Evolutionary conservation across 2,797 vertebrate species (phyloP).

Genomic region (Propithecus deckenii): DNA sequence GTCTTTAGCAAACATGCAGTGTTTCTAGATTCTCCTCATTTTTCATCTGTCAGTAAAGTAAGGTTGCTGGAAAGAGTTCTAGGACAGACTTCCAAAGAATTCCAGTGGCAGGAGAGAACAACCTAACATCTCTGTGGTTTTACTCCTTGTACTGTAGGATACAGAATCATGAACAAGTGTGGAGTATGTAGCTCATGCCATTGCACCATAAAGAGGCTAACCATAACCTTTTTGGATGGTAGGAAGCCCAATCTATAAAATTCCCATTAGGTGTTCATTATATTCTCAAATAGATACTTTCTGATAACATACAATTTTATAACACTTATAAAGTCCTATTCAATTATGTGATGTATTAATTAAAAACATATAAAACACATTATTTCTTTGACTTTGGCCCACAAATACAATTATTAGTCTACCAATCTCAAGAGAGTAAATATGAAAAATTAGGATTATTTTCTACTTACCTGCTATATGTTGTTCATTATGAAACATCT

Average conservation of each 20-base stretch:
- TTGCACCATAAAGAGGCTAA: not conserved
- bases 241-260: not conserved
- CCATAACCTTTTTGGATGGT: not conserved
- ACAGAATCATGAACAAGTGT: not conserved
- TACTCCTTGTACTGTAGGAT: not conserved
- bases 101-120: not conserved
- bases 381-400: not conserved
- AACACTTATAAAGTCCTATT: not conserved
- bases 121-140: not conserved
- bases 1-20: not conserved
- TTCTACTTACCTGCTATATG: not conserved
- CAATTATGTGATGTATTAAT: not conserved
- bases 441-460: conserved; percentile 1
- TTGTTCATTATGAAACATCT: not conserved
- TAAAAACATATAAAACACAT: not conserved
- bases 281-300: not conserved
- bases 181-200: not conserved
- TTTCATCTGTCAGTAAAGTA: not conserved
- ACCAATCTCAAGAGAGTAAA: not conserved
- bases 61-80: not conserved
- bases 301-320: not conserved
- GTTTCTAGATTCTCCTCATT: not conserved
- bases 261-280: not conserved
- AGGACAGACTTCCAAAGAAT: not conserved
- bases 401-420: not conserved